Base-by-base conservation (phyloP, 2,888 invertebrate genomes). In the Amphipyra tragopoginis region DNA sequence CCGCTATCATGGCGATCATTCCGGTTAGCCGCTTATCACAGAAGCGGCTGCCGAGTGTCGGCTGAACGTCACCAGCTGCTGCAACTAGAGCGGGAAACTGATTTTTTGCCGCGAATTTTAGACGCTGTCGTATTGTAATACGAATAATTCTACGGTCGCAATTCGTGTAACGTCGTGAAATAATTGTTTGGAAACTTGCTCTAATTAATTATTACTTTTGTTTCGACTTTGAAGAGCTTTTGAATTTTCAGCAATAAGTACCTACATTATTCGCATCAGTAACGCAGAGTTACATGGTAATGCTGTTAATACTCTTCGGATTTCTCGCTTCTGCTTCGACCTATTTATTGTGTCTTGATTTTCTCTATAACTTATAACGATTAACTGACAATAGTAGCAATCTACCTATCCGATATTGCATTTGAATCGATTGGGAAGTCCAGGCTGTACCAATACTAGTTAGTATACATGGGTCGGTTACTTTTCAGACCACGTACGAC, bases 11-110 rank as follows among this genome's bases (percentile, higher is more conserved):
- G 73, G 70, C 87, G 80, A 89, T 88, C 85, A 92, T 87, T 89
- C 90, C 90, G 90, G 89, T 90, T 90, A 84, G 67, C 55, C 36
- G 83, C 84, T 87, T 91, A 89, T 90, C 89, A 63, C 44, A 57
- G 54, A 72, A 49, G 72, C 51, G 44, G 66, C 45, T 64, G 71
- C 72, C 65, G 71, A 13, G 48, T 58, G 56, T 51, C 38, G 45
- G 52, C 59, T 49, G 42, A 39, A 43, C 65, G 26, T 14, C 58
- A 44, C 38, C 73, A 73, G 57, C 52, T 43, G 55, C 53, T 55
- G 65, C 76, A 88, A 90, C 81, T 88, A 86, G 87, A 91, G 84
- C 88, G 88, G 69, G 80, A 84, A 88, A 87, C 80, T 76, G 72
- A 86, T 86, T 88, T 85, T 85, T 78, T 81, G 82, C 79, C 78